phyloP scores from a whole-genome alignment of 2,888 invertebrate species.

The Catocala fraxini region DNA sequence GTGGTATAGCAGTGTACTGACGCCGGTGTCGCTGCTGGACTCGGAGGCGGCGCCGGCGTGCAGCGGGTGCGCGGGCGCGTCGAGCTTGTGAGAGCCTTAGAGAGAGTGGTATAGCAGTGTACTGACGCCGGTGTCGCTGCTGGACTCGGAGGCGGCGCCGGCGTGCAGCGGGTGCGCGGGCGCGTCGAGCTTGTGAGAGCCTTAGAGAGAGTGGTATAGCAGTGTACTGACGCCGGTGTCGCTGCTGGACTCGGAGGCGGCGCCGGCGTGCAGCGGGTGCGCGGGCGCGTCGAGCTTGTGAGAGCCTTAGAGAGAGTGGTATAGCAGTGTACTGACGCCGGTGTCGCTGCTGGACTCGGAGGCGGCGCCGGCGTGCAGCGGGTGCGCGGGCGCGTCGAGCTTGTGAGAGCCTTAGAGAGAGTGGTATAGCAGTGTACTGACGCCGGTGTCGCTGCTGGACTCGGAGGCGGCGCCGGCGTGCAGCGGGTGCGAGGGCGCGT shows the following conservation, averaged over 20 bases:
- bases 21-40: constrained; percentile 81
- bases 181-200: too few relatives aligned
- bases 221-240: constrained; percentile 74
- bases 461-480: constrained; percentile 63
- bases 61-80: constrained; percentile 34
- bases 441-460: constrained; percentile 80
- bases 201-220: too few relatives aligned
- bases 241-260: constrained; percentile 77
- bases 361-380: constrained; percentile 44
- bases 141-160: constrained; percentile 72
- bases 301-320: too few relatives aligned
- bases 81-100: too few relatives aligned
- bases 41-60: constrained; percentile 60
- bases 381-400: constrained; percentile 16
- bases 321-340: constrained; percentile 61
- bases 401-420: too few relatives aligned
- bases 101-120: constrained; percentile 25
- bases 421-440: constrained; percentile 52
- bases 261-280: constrained; percentile 46
- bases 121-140: constrained; percentile 79
- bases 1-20: constrained; percentile 46
- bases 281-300: too few relatives aligned
- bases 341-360: constrained; percentile 83
- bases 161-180: constrained; percentile 35
- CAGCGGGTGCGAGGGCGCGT: constrained; percentile 14